A percentile compares a stretch with the other conserved stretches of the same genome.
Evolutionary conservation across 2,888 invertebrate species (phyloP).

Genomic region (Spisula subtruncata): DNA sequence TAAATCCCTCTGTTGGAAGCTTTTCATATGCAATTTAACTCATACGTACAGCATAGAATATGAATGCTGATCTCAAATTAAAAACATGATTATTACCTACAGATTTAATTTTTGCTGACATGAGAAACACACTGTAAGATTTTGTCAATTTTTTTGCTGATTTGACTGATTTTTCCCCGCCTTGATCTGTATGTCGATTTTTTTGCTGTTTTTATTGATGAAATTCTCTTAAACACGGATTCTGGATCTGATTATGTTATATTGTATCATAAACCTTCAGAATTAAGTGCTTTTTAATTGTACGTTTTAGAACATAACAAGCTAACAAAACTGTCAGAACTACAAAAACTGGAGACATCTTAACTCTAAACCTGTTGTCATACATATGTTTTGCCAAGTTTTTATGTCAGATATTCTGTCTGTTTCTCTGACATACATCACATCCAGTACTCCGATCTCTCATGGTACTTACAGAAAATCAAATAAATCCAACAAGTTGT

Average conservation of each 20-base stretch:
- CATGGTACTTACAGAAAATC: too few relatives aligned
- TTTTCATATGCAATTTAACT: background rate
- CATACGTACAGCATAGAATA: background rate
- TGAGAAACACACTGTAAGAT: background rate
- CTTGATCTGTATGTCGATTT: background rate
- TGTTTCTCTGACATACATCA: too few relatives aligned
- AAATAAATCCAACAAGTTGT: too few relatives aligned
- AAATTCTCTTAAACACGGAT: background rate
- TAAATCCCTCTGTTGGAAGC: conserved; percentile 1
- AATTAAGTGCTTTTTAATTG: background rate
- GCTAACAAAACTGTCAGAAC: background rate
- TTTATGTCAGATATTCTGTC: background rate
- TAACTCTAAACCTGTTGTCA: background rate
- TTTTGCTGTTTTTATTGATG: conserved; percentile 14
- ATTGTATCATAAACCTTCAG: background rate
- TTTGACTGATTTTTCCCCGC: background rate
- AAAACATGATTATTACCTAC: background rate
- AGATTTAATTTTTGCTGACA: background rate
- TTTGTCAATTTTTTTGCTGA: conserved; percentile 6
- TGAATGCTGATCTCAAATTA: background rate
- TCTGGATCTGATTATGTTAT: background rate
- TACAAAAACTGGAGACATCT: conserved; percentile 7
- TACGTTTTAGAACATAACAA: background rate
- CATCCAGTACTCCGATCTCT: too few relatives aligned
- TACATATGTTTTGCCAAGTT: background rate